These are phyloP conservation scores for Geopemphigus sp. DNA, from an alignment of 1,140 invertebrate species.

Conservation along the genomic window DNA sequence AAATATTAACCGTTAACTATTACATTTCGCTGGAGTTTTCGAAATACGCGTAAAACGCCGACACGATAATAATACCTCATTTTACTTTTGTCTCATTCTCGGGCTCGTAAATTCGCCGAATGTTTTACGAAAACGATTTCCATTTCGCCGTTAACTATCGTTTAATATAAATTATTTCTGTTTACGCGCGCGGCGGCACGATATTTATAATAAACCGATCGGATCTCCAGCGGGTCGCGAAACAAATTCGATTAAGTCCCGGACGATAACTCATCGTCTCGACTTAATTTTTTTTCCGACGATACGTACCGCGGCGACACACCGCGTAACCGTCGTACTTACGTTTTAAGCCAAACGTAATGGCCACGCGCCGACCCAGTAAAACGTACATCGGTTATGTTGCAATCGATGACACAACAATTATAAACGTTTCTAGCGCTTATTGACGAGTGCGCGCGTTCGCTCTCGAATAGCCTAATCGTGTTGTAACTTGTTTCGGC, in stretches of 20 bases:
- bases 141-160: background rate
- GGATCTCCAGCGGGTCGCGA: background rate
- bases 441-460: no score
- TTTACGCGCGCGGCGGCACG: background rate
- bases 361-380: no score
- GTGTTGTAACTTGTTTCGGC: no score
- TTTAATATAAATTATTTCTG: background rate
- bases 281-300: background rate
- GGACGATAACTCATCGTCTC: background rate
- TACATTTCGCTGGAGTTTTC: background rate
- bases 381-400: no score
- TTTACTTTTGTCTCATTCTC: background rate
- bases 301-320: no score
- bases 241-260: background rate
- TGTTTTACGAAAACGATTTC: background rate
- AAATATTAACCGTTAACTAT: conserved; percentile 5
- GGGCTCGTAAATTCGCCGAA: background rate
- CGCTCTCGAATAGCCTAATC: no score
- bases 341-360: no score
- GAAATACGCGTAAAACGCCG: background rate
- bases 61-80: background rate
- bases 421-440: no score
- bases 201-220: background rate
- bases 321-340: no score
- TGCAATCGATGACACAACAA: no score